These are phyloP conservation scores for Ptychochromis oligacanthus DNA, from an alignment of 2,113 vertebrate species.

Conservation along the genomic window DNA sequence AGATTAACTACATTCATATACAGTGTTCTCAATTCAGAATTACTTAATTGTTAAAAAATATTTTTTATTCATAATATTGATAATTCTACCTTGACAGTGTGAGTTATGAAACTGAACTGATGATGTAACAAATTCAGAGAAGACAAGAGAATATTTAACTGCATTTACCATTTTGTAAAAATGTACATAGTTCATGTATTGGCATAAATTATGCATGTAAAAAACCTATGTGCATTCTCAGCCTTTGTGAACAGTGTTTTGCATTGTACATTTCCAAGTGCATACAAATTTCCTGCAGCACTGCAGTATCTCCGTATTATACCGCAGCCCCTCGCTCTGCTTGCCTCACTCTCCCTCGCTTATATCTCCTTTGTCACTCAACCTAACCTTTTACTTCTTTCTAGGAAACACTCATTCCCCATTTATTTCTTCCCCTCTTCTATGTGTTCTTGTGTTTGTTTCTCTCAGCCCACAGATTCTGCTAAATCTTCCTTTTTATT, in stretches of 20 bases:
- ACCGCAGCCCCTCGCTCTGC: conserved; percentile 61
- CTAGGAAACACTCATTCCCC: conserved; percentile 34
- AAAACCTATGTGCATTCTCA: conserved; percentile 49
- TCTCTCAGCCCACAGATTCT: conserved; percentile 6
- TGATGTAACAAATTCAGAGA: conserved; percentile 61
- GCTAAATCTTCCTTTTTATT: background rate
- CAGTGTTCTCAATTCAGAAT: conserved; percentile 38
- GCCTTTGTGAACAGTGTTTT: conserved; percentile 52
- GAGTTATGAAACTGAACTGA: conserved; percentile 39
- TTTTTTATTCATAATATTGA: conserved; percentile 27
- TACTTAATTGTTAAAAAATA: conserved; percentile 35
- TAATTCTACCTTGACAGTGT: conserved; percentile 36
- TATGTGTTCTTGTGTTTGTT: background rate
- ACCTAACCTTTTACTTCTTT: conserved; percentile 49
- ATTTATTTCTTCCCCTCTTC: conserved; percentile 5
- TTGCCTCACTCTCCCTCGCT: conserved; percentile 40
- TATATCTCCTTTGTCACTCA: conserved; percentile 47
- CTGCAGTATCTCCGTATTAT: conserved; percentile 65
- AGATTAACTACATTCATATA: conserved; percentile 46
- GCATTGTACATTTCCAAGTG: conserved; percentile 62
- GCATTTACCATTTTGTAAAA: conserved; percentile 42
- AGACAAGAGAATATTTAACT: conserved; percentile 39
- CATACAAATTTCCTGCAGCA: conserved; percentile 69
- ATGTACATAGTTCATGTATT: conserved; percentile 29
- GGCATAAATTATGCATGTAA: conserved; percentile 39